Base-by-base conservation (phyloP, 92 coral and sea anemone species). In the Zoanthus sociatus region DNA sequence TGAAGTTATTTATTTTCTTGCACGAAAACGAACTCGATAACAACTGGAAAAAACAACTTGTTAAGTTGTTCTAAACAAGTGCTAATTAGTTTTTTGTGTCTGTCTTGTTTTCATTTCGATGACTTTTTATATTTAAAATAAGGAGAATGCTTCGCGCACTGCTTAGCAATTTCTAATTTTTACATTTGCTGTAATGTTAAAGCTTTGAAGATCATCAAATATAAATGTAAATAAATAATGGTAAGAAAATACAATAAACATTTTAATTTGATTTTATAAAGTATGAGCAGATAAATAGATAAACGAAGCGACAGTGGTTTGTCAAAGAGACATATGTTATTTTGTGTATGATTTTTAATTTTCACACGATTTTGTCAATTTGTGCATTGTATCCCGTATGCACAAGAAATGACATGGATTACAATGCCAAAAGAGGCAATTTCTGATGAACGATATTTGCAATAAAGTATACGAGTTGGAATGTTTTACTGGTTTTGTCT, bases 61-160 rank as follows among this genome's bases (percentile, higher is more conserved):
- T 17, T n/a, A 63, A 79, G 17, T 66, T 64, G n/a, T 45, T 32
- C 4, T 33, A 1, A 16, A 10, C 11, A 45, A 81, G 85, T 46
- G 85, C 54, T 81, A 81, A 81, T 81, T 66, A 63, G 9, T 17
- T 21, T 16, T 7, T 37, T 78, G 7, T 78, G 37, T 78, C 66
- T 30, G 32, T 66, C 21, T 44, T 81, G 75, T 66, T 81, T 64
- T 64, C 18, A 64, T 81, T 81, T 81, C 85, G 66, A 21, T 66
- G 30, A 26, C 7, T 81, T 81, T 21, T 81, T 26, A 4, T 81
- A 60, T 45, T 64, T 64, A 45, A 42, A 63, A 66, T 66, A 44
- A 50, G 17, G 32, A 53, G 13, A 76, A 44, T 18, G 21, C 10
- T 3, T 69, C 46, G 11, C 6, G 10, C 42, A 12, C 74, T 69